These are phyloP conservation scores for Rhamnusium bicolor DNA, from an alignment of 2,888 invertebrate genomes.

Conservation along the genomic window DNA sequence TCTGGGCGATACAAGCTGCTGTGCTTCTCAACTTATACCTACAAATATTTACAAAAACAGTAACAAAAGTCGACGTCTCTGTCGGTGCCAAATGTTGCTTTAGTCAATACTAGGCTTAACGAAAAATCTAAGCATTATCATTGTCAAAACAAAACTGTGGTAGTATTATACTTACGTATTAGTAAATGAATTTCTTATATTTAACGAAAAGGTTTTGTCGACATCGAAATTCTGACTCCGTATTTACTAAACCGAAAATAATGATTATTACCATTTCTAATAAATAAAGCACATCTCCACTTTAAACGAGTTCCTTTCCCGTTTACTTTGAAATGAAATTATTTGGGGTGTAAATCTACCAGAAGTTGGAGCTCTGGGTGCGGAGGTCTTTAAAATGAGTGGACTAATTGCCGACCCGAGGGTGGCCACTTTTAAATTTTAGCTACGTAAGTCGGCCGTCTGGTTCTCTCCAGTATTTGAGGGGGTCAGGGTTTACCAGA, in stretches of 20 bases:
- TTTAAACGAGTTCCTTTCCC: neutral
- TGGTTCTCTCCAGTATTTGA: neutral
- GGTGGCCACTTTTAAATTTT: constrained; percentile 28
- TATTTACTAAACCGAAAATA: neutral
- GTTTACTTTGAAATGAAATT: constrained; percentile 9
- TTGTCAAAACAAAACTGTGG: too few species aligned
- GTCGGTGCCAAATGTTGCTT: too few species aligned
- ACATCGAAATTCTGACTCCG: too few species aligned
- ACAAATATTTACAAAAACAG: too few species aligned
- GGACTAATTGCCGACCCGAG: constrained; percentile 33
- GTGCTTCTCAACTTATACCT: too few species aligned
- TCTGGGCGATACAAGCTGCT: too few species aligned
- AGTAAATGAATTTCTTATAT: too few species aligned
- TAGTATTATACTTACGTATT: too few species aligned
- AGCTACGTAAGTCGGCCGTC: constrained; percentile 28
- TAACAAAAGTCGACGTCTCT: too few species aligned
- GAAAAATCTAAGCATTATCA: too few species aligned
- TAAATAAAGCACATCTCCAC: neutral
- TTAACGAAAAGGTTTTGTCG: too few species aligned
- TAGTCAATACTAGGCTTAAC: too few species aligned
- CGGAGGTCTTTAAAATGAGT: constrained; percentile 14
- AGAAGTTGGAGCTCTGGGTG: constrained; percentile 3
- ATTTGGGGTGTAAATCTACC: constrained; percentile 3
- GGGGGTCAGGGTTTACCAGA: constrained; percentile 39
- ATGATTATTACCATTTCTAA: neutral